Percentiles rank a stretch among this genome's conserved stretches.
Conservation (phyloP, 2,888 invertebrate species). For the Drosophila borborema region DNA sequence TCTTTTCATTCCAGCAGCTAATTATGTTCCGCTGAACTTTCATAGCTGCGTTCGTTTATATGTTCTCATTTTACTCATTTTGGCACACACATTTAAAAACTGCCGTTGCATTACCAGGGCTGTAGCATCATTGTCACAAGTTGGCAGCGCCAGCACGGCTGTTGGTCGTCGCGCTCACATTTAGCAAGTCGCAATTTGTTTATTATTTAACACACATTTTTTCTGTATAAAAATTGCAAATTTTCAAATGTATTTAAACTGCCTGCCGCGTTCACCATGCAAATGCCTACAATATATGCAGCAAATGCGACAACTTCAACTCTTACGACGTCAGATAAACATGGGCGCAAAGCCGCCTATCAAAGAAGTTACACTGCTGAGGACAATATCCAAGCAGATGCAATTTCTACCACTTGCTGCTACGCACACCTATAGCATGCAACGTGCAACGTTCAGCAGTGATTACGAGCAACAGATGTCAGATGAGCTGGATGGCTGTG, state of each 20-base stretch:
- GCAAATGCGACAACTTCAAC: slow-evolving; percentile 56
- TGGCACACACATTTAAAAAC: not conserved
- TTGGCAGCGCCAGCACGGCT: slow-evolving; percentile 22
- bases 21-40: not conserved
- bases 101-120: not conserved
- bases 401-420: not conserved
- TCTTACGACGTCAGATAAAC: slow-evolving; percentile 40
- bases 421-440: not conserved
- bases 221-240: slow-evolving; percentile 48
- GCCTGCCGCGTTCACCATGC: slow-evolving; percentile 55
- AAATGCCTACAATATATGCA: slow-evolving; percentile 53
- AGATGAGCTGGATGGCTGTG: slow-evolving; percentile 28
- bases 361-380: not conserved
- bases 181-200: slow-evolving; percentile 37
- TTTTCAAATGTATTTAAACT: slow-evolving; percentile 61
- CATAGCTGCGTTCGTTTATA: not conserved
- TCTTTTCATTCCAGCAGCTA: not conserved
- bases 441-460: not conserved
- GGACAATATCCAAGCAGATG: not conserved
- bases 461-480: slow-evolving; percentile 20
- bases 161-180: slow-evolving; percentile 18
- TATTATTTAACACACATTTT: slow-evolving; percentile 69
- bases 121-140: not conserved
- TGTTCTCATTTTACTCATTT: not conserved
- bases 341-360: slow-evolving; percentile 44